phyloP scores from a whole-genome alignment of 2,113 vertebrate species.

The Morone chrysops region DNA sequence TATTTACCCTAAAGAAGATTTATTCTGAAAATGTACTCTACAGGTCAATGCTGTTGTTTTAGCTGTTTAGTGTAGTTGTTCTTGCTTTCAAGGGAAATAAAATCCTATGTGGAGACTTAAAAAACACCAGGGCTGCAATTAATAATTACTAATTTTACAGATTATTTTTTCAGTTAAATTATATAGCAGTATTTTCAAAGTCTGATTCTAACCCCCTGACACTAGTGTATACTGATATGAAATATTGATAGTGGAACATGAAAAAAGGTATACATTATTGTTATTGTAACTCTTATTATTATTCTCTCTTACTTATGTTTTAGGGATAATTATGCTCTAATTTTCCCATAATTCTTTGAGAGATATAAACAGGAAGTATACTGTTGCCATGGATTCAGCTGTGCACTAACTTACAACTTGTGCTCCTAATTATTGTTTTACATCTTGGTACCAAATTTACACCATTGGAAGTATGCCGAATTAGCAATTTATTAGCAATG shows the following conservation, averaged over 20 bases:
- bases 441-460: background rate
- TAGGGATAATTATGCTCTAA: background rate
- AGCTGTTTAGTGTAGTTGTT: background rate
- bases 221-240: no score
- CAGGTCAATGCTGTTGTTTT: background rate
- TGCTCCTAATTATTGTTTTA: no score
- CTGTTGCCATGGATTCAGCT: no score
- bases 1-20: background rate
- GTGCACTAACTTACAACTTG: no score
- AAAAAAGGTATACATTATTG: background rate
- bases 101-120: background rate
- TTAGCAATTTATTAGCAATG: background rate
- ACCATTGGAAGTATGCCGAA: no score
- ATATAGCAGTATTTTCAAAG: no score
- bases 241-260: background rate
- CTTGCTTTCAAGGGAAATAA: background rate
- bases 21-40: conserved; percentile 3
- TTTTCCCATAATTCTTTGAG: background rate
- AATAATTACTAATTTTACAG: background rate
- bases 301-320: background rate
- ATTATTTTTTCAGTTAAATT: background rate
- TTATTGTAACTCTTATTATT: background rate
- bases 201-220: no score
- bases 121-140: background rate
- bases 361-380: background rate